These are phyloP conservation scores for Spongilla lacustris DNA, from an alignment of 37 sponge, comb jelly and placozoan species.

Conservation along the genomic window DNA sequence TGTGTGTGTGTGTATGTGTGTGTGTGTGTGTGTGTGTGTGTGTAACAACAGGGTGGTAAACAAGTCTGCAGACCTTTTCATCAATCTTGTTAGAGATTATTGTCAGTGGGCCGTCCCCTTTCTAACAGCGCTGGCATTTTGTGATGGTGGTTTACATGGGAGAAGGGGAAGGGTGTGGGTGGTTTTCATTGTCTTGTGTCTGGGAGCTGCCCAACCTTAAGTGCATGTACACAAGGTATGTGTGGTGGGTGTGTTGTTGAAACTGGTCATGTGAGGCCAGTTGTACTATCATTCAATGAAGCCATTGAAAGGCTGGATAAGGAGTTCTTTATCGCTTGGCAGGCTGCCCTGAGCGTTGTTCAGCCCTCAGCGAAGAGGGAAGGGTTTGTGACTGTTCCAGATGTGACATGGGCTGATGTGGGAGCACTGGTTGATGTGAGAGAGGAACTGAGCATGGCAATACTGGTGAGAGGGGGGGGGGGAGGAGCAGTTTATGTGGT, in stretches of 20 bases:
- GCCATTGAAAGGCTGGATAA: neutral
- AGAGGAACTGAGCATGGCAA: conserved; percentile 90
- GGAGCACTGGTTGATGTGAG: conserved; percentile 89
- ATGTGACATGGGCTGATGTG: conserved; percentile 94
- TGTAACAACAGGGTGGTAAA: no score
- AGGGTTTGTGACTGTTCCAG: conserved; percentile 97
- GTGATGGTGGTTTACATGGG: neutral
- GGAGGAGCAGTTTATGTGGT: neutral
- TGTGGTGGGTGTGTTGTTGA: neutral
- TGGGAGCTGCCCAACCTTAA: neutral
- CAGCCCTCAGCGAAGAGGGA: conserved; percentile 95
- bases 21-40: neutral
- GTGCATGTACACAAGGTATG: no score
- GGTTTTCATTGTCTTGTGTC: neutral
- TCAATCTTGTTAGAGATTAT: neutral
- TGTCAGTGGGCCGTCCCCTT: no score
- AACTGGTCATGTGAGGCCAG: conserved; percentile 2
- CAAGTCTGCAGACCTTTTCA: no score
- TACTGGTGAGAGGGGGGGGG: conserved; percentile 59
- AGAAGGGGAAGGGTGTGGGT: neutral
- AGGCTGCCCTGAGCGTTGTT: conserved; percentile 73
- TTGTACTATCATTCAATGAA: neutral
- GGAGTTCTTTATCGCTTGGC: neutral
- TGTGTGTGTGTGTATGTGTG: neutral
- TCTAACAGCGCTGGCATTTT: no score